Conservation (phyloP, 2,888 invertebrate genomes). For the Polydrusus tereticollis region DNA sequence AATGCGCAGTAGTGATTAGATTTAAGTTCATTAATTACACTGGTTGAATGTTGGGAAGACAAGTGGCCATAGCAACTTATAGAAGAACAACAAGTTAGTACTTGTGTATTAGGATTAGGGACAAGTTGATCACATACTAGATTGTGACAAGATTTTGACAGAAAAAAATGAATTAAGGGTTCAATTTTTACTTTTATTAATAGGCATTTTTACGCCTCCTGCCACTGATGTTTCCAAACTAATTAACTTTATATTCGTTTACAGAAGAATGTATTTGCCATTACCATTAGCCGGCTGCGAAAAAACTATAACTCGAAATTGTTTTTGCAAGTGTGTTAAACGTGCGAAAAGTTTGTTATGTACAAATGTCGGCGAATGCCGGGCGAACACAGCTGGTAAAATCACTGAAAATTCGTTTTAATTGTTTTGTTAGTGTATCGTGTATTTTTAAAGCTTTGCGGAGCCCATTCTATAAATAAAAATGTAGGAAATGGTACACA, state of each 20-base stretch:
- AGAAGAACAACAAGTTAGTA: no score
- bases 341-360: neutral
- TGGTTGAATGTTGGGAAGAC: no score
- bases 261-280: neutral
- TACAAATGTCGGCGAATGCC: constrained; percentile 8
- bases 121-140: no score
- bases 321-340: constrained; percentile 11
- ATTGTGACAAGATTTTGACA: no score
- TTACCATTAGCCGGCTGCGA: neutral
- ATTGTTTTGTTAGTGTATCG: constrained; percentile 1
- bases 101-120: no score
- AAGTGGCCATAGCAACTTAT: no score
- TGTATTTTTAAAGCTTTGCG: constrained; percentile 2
- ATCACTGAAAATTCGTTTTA: constrained; percentile 10
- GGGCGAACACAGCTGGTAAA: neutral
- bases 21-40: no score
- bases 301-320: constrained; percentile 1
- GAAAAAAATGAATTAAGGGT: no score
- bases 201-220: no score
- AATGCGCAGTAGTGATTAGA: no score
- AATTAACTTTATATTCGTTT: neutral
- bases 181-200: no score
- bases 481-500: neutral
- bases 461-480: neutral
- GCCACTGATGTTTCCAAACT: constrained; percentile 1